Conservation (phyloP, 1,140 invertebrate genomes). For the Adoxophyes honmai region DNA sequence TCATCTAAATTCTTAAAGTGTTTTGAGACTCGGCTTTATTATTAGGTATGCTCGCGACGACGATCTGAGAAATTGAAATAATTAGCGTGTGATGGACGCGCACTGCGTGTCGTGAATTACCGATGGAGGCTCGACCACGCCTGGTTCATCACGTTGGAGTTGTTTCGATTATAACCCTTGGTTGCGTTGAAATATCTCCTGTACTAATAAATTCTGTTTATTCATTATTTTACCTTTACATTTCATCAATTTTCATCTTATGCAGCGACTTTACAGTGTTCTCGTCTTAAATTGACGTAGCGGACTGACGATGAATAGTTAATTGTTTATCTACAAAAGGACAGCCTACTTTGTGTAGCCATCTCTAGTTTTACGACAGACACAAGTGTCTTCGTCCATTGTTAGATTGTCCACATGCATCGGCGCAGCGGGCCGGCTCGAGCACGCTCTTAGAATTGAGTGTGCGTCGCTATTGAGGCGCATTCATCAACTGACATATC, state of each 20-base stretch:
- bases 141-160: too few species aligned
- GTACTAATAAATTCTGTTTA: not conserved
- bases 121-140: constrained; percentile 3
- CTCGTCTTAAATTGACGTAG: constrained; percentile 35
- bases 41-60: constrained; percentile 62
- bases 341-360: constrained; percentile 52
- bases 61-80: constrained; percentile 72
- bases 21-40: constrained; percentile 56
- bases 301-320: constrained; percentile 50
- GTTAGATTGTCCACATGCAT: constrained; percentile 47
- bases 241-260: not conserved
- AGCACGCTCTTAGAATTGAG: constrained; percentile 25
- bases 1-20: constrained; percentile 59
- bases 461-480: constrained; percentile 25
- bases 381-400: constrained; percentile 42
- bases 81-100: constrained; percentile 64
- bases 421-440: constrained; percentile 33
- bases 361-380: constrained; percentile 64
- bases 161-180: constrained; percentile 1
- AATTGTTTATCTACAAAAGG: constrained; percentile 58
- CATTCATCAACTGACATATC: constrained; percentile 21
- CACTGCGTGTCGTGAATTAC: constrained; percentile 46
- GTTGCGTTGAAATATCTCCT: constrained; percentile 1
- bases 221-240: not conserved
- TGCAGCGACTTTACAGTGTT: constrained; percentile 23